Base-by-base conservation (phyloP, 2,888 invertebrate genomes). In the Cheilosia vulpina region DNA sequence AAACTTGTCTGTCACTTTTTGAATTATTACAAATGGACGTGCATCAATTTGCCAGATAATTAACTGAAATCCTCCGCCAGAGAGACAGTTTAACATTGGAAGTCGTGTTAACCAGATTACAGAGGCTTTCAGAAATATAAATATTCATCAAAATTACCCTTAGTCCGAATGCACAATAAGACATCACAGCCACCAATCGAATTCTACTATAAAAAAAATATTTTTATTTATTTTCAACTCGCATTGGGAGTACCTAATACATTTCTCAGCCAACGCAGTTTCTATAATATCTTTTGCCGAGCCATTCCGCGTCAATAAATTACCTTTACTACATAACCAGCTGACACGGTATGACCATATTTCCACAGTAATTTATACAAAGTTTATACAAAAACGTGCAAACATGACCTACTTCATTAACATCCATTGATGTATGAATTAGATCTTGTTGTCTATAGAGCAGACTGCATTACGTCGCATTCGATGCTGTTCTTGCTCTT, bases 391-490 rank as follows among this genome's bases (percentile, higher is more conserved):
- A 47, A 68, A 83, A 78, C 83, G 68, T 60, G 79, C 84, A 75
- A 84, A 80, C 84, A 79, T 84, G 84, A 80, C 84, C 84, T 50
- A 84, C 80, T 84, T 84, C 79, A 83, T 83, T 83, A 79, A 24
- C 78, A 83, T 83, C 68, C 41, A 47, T 31, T 31, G 34, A 38
- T 47, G 63, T 38, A 13, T 50, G 65, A 45, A 58, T 57, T 65
- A 38, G 50, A 75, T 82, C 52, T 65, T 9, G n/a, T 76, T 63
- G 76, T 76, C 24, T n/a, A 3, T 21, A 6, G 58, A 66, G 79
- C 62, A 58, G 78, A 53, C 55, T 19, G 17, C 15, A 11, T 24
- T 63, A 38, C 21, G 50, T 38, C 21, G 21, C 21, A 11, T 24
- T 34, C 13, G n/a, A 17, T 45, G 47, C n/a, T 31, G 50, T 52